A percentile compares a stretch with the other conserved stretches of the same genome.
These are phyloP conservation scores for Zenarchopterus dispar DNA, from an alignment of 2,797 vertebrate species.

Conservation along the genomic window DNA sequence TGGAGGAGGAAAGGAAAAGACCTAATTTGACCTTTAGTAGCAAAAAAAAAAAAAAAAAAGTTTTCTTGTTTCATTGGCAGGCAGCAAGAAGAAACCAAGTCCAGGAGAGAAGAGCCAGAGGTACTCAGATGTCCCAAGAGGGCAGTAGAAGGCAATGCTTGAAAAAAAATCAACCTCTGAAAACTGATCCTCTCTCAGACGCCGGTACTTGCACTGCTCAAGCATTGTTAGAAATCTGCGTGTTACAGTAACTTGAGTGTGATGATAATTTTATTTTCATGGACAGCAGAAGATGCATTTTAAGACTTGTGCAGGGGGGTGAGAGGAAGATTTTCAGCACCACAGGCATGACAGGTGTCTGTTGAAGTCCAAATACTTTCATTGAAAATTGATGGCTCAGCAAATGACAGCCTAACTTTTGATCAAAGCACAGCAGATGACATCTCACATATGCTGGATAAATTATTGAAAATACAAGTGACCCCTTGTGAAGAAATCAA, in stretches of 20 bases:
- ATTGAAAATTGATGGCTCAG: slow-evolving; percentile 74
- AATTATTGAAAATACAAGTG: slow-evolving; percentile 86
- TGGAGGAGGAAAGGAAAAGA: slow-evolving; percentile 27
- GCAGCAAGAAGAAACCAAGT: slow-evolving; percentile 44
- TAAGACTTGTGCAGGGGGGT: slow-evolving; percentile 18
- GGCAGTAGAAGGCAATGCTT: slow-evolving; percentile 54
- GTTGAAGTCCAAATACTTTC: slow-evolving; percentile 60
- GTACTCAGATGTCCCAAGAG: slow-evolving; percentile 52
- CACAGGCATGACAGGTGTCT: slow-evolving; percentile 60
- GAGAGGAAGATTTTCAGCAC: slow-evolving; percentile 11
- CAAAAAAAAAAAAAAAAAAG: slow-evolving; percentile 11
- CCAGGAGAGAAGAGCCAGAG: slow-evolving; percentile 42
- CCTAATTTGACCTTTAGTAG: slow-evolving; percentile 41
- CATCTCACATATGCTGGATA: slow-evolving; percentile 83
- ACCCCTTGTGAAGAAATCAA: slow-evolving; percentile 82
- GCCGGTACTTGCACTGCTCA: slow-evolving; percentile 22
- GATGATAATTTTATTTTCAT: slow-evolving; percentile 27
- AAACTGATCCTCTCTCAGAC: slow-evolving; percentile 34
- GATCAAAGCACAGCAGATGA: slow-evolving; percentile 82
- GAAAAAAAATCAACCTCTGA: slow-evolving; percentile 45
- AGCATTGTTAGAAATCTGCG: slow-evolving; percentile 21
- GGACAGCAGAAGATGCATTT: slow-evolving; percentile 15
- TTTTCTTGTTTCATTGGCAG: slow-evolving; percentile 42
- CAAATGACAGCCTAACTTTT: slow-evolving; percentile 72
- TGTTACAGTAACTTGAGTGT: slow-evolving; percentile 14